Evolutionary conservation across 2,113 vertebrate species (phyloP).

Genomic region (Myrmophylax atrothorax): DNA sequence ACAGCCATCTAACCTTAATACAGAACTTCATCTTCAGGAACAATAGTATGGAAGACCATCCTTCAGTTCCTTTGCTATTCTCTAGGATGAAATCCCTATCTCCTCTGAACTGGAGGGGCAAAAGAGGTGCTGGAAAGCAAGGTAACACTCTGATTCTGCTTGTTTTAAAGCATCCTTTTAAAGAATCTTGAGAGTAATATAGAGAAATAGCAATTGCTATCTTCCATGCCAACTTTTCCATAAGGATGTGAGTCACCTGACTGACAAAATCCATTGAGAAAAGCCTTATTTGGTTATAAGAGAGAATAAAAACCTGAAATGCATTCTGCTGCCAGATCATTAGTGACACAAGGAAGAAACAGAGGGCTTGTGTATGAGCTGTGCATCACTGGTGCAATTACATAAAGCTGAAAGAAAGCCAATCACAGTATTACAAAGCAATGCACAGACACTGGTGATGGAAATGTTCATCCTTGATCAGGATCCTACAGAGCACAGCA

Average conservation of each 20-base stretch:
- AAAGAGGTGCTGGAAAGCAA: not conserved
- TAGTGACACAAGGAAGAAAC: not conserved
- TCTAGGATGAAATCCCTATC: not conserved
- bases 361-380: not conserved
- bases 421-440: not conserved
- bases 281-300: not conserved
- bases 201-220: not conserved
- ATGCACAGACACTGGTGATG: accelerated
- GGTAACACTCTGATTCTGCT: not conserved
- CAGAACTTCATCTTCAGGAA: not conserved
- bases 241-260: not conserved
- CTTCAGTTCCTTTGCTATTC: not conserved
- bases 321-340: not conserved
- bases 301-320: not conserved
- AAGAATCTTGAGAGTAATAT: not conserved
- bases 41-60: not conserved
- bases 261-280: not conserved
- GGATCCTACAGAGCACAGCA: not conserved
- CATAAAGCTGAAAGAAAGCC: not conserved
- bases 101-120: not conserved
- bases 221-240: not conserved
- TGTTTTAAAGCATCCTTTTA: not conserved
- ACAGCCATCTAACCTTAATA: not conserved
- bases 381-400: not conserved
- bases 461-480: not conserved